Conservation (phyloP, 2,113 vertebrate species). For the Nettapus auritus region DNA sequence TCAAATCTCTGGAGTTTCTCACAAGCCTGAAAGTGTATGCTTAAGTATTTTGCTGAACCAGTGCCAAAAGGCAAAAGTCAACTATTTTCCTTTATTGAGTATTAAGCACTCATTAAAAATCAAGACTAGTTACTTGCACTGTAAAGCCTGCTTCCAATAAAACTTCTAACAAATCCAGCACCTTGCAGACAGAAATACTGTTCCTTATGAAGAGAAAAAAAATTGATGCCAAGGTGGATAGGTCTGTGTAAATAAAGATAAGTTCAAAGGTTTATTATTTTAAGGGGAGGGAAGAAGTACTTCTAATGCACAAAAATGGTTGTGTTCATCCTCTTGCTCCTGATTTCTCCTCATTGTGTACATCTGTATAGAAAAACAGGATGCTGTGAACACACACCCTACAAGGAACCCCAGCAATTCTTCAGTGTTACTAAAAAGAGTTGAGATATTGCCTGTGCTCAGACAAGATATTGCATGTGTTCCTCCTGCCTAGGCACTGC, state of each 20-base stretch:
- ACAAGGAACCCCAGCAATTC: background rate
- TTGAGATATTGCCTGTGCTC: background rate
- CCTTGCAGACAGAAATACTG: background rate
- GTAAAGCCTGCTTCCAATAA: background rate
- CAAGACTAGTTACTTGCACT: background rate
- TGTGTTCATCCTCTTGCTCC: background rate
- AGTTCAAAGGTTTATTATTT: background rate
- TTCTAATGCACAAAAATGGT: background rate
- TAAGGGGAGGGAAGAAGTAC: background rate
- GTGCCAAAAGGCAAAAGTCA: background rate
- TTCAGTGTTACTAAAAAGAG: background rate
- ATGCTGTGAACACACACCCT: background rate
- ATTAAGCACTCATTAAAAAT: background rate
- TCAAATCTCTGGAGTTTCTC: background rate
- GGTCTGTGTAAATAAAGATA: slow-evolving; percentile 50
- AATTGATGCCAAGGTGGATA: background rate
- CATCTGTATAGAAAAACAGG: background rate
- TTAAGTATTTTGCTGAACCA: background rate
- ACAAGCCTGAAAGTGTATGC: background rate
- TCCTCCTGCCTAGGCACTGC: background rate
- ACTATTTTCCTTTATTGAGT: background rate
- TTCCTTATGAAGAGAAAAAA: background rate
- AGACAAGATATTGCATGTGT: background rate
- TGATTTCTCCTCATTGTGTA: background rate
- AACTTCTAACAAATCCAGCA: background rate